phyloP scores from a whole-genome alignment of 2,888 invertebrate species.

The Lasioglossum oenotherae region DNA sequence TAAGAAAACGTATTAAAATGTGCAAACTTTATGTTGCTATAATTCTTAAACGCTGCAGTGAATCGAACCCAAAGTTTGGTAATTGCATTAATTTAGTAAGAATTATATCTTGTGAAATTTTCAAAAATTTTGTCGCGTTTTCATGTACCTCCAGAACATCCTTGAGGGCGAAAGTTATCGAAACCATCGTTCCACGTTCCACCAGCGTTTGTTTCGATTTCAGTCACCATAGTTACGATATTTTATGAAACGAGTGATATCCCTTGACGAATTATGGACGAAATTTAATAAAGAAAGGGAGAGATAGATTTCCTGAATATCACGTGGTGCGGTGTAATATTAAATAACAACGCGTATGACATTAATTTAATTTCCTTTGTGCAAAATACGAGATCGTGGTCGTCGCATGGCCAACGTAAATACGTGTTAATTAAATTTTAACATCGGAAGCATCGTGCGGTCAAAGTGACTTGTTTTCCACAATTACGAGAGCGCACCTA shows the following conservation, averaged over 20 bases:
- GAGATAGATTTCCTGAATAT: background rate
- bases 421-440: background rate
- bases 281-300: background rate
- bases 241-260: background rate
- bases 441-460: background rate
- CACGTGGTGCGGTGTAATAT: background rate
- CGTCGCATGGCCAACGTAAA: background rate
- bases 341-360: background rate
- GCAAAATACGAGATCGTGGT: background rate
- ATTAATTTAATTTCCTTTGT: background rate
- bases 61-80: no score
- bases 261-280: background rate
- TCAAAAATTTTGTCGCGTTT: no score
- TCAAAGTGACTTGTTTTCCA: background rate
- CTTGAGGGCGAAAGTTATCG: background rate
- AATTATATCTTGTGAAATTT: no score
- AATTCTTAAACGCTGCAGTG: no score
- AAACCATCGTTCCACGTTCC: background rate
- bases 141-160: no score
- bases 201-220: background rate
- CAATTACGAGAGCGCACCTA: background rate
- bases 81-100: no score
- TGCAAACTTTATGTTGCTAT: no score
- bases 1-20: no score
- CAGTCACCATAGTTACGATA: background rate